Evolutionary conservation across 2,113 vertebrate genomes (phyloP).

Genomic region (Marmota monax): DNA sequence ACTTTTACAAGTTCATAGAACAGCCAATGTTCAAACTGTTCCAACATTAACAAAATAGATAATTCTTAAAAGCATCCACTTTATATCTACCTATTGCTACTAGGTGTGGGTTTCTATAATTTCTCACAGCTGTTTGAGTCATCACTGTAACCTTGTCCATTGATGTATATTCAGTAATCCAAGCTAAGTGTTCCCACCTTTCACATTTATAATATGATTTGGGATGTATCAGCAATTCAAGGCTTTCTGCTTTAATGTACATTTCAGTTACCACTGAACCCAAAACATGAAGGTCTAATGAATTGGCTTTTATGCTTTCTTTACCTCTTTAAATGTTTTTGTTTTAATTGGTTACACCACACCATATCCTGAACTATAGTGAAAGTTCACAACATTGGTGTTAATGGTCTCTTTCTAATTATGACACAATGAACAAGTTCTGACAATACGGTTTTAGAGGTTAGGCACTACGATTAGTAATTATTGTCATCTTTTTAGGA

Average conservation of each 20-base stretch:
- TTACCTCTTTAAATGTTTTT: conserved; percentile 89
- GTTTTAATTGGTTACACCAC: conserved; percentile 89
- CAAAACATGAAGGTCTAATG: conserved; percentile 89
- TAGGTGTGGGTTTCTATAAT: conserved; percentile 76
- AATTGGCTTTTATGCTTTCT: conserved; percentile 88
- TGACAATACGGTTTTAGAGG: conserved; percentile 87
- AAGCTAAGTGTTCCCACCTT: conserved; percentile 76
- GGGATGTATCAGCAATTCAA: conserved; percentile 84
- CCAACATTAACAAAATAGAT: conserved; percentile 71
- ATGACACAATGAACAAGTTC: conserved; percentile 88
- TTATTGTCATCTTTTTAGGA: conserved; percentile 80
- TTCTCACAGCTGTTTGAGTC: conserved; percentile 82
- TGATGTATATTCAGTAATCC: conserved; percentile 83
- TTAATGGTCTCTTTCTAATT: conserved; percentile 90
- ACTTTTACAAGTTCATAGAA: conserved; percentile 49
- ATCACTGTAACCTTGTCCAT: conserved; percentile 83
- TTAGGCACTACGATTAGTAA: conserved; percentile 85
- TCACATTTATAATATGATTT: conserved; percentile 83
- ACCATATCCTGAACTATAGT: conserved; percentile 87
- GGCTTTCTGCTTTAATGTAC: conserved; percentile 87
- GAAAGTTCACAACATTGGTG: conserved; percentile 88
- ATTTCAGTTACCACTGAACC: conserved; percentile 85
- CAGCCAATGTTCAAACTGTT: conserved; percentile 7
- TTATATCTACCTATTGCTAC: conserved; percentile 72
- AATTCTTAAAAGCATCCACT: conserved; percentile 80